Conservation (phyloP, 2,797 vertebrate species). For the Macrochelys suwanniensis region DNA sequence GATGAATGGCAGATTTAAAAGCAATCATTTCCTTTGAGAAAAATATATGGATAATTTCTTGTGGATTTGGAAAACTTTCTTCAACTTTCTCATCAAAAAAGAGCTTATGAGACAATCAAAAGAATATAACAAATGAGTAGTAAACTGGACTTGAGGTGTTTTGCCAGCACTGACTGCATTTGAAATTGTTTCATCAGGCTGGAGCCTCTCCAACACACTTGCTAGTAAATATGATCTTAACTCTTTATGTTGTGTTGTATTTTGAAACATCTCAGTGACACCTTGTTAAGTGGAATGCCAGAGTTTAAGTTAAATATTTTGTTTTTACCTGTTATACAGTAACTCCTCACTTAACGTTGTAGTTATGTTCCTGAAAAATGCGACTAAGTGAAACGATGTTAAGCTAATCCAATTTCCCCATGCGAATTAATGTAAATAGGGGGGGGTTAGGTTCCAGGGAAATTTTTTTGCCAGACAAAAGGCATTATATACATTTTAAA, state of each 20-base stretch:
- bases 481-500: too few species aligned
- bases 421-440: too few species aligned
- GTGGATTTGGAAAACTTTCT: slow-evolving; percentile 35
- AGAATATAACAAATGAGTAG: not conserved
- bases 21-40: slow-evolving; percentile 35
- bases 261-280: not conserved
- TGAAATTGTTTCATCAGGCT: not conserved
- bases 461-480: too few species aligned
- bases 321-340: not conserved
- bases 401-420: too few species aligned
- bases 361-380: too few species aligned
- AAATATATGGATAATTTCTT: not conserved
- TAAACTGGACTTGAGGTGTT: not conserved
- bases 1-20: slow-evolving; percentile 57
- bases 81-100: not conserved
- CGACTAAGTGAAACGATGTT: too few species aligned
- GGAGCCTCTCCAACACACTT: not conserved
- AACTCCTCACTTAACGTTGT: too few species aligned
- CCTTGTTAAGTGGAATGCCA: not conserved
- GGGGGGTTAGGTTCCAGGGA: too few species aligned
- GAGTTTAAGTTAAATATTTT: not conserved
- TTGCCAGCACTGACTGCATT: slow-evolving; percentile 9
- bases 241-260: not conserved
- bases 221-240: not conserved
- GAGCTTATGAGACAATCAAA: not conserved